Conservation (phyloP, 1,140 invertebrate genomes). For the Geopemphigus sp. region DNA sequence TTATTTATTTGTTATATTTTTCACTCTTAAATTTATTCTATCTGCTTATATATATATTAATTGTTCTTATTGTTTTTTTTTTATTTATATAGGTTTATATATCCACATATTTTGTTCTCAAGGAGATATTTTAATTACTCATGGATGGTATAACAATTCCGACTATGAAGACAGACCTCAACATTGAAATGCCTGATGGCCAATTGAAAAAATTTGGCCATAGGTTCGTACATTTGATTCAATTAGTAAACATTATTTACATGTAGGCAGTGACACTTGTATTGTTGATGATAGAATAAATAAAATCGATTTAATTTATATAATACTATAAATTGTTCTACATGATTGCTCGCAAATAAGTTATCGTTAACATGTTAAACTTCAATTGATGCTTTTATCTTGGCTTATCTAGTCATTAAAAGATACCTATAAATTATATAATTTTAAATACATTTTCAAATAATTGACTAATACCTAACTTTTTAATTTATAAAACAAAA, state of each 20-base stretch:
- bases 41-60: neutral
- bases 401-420: neutral
- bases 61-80: neutral
- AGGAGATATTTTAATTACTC: neutral
- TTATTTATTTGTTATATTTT: neutral
- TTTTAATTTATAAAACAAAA: neutral
- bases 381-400: neutral
- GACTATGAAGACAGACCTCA: constrained; percentile 32
- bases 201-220: constrained; percentile 32
- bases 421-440: neutral
- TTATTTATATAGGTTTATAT: neutral
- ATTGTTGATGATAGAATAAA: neutral
- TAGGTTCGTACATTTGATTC: constrained; percentile 10
- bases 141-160: neutral
- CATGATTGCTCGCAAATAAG: neutral
- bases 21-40: neutral
- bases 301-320: neutral
- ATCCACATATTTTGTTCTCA: neutral
- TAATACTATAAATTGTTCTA: neutral
- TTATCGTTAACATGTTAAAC: neutral
- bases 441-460: neutral
- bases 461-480: neutral
- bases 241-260: neutral
- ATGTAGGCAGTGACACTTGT: neutral
- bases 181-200: constrained; percentile 40